phyloP scores from a whole-genome alignment of 2,888 invertebrate genomes.

The Gandaritis pyraliata region DNA sequence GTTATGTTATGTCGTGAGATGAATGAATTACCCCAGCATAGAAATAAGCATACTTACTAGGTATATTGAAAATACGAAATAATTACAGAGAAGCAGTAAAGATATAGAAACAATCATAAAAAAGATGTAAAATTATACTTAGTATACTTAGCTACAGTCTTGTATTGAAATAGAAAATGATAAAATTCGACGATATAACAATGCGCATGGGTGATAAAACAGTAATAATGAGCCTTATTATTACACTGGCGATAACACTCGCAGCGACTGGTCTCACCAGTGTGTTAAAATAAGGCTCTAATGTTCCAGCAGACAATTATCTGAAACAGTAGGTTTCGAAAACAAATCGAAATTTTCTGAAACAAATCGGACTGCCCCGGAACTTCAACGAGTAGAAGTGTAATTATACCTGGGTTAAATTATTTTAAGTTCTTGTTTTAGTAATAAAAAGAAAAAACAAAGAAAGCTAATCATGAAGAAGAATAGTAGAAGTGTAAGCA shows the following conservation, averaged over 20 bases:
- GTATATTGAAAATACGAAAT: background rate
- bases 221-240: background rate
- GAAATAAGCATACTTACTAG: background rate
- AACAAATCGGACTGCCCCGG: no score
- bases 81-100: background rate
- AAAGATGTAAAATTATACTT: no score
- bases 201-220: background rate
- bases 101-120: background rate
- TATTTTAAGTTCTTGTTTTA: no score
- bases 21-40: background rate
- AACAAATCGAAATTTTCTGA: no score
- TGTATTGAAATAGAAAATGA: background rate
- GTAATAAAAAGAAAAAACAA: no score
- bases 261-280: no score
- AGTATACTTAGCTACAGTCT: no score
- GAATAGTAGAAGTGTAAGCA: no score
- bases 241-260: background rate
- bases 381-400: no score
- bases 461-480: no score
- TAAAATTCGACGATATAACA: background rate
- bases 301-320: constrained; percentile 6
- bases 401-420: no score
- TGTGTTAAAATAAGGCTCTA: no score
- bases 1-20: constrained; percentile 4
- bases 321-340: constrained; percentile 6